Evolutionary conservation across 1,140 invertebrate genomes (phyloP).

Genomic region (Helicoverpa zea): DNA sequence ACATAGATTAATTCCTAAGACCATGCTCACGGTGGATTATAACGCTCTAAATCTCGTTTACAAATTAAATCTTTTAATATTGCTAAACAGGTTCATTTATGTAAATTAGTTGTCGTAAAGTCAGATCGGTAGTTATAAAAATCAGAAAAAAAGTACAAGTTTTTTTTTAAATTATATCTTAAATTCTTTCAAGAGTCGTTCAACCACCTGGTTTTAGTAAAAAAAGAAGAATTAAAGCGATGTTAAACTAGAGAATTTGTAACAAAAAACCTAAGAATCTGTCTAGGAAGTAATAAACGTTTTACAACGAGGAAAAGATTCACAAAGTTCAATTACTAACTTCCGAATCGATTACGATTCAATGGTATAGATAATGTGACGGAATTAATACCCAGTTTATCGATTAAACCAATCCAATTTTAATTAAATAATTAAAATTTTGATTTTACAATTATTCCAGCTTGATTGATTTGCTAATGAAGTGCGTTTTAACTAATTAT

Average conservation of each 20-base stretch:
- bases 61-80: slow-evolving; percentile 40
- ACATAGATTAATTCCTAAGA: slow-evolving; percentile 35
- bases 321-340: slow-evolving; percentile 40
- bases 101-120: slow-evolving; percentile 19
- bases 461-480: slow-evolving; percentile 3
- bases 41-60: background rate
- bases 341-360: slow-evolving; percentile 53
- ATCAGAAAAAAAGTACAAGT: slow-evolving; percentile 13
- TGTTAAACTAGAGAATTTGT: background rate
- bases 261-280: slow-evolving; percentile 4
- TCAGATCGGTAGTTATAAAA: background rate
- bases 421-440: slow-evolving; percentile 31
- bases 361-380: slow-evolving; percentile 38
- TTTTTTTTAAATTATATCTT: background rate
- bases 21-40: slow-evolving; percentile 31
- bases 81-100: slow-evolving; percentile 41
- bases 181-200: background rate
- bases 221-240: background rate
- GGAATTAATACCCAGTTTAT: slow-evolving; percentile 22
- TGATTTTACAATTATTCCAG: slow-evolving; percentile 17
- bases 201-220: background rate
- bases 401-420: slow-evolving; percentile 37
- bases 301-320: slow-evolving; percentile 51
- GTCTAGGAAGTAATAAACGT: slow-evolving; percentile 50
- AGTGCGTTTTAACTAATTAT: background rate